Evolutionary conservation across 92 coral and sea anemone genomes (phyloP).

Genomic region (Ricordea florida): DNA sequence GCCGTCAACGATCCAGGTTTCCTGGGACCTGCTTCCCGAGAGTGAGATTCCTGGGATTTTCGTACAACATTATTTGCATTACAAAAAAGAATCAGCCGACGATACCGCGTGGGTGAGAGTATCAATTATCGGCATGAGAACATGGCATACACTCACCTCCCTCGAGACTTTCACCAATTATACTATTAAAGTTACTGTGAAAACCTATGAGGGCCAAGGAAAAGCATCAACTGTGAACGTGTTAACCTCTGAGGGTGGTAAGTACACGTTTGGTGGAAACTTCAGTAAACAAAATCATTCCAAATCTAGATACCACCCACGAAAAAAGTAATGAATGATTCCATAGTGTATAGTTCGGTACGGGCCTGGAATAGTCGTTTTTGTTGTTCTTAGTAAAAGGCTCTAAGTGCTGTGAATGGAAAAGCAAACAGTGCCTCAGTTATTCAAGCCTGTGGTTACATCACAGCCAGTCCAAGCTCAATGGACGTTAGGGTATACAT

Average conservation of each 20-base stretch:
- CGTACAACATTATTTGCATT: constrained; percentile 6
- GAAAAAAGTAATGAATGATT: no score
- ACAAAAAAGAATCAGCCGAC: background rate
- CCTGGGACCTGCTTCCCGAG: constrained; percentile 8
- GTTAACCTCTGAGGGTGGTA: background rate
- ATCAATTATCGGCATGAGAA: background rate
- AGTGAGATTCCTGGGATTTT: constrained; percentile 27
- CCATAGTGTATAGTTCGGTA: no score
- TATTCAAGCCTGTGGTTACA: no score
- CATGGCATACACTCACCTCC: background rate
- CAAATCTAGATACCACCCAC: no score
- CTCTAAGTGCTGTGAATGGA: no score
- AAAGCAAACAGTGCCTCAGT: no score
- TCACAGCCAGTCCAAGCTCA: no score
- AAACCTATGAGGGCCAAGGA: background rate
- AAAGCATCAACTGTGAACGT: background rate
- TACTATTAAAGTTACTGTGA: background rate
- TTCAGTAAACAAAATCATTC: no score
- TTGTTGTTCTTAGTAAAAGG: no score
- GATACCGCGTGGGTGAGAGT: background rate
- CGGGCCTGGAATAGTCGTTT: no score
- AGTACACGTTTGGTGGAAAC: no score
- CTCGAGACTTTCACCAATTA: background rate
- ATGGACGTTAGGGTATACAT: no score
- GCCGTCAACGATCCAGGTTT: constrained; percentile 1